A percentile compares a stretch with the other conserved stretches of the same genome.
Conservation (phyloP, 1,140 invertebrate species). For the Zaprionus gabonicus region DNA sequence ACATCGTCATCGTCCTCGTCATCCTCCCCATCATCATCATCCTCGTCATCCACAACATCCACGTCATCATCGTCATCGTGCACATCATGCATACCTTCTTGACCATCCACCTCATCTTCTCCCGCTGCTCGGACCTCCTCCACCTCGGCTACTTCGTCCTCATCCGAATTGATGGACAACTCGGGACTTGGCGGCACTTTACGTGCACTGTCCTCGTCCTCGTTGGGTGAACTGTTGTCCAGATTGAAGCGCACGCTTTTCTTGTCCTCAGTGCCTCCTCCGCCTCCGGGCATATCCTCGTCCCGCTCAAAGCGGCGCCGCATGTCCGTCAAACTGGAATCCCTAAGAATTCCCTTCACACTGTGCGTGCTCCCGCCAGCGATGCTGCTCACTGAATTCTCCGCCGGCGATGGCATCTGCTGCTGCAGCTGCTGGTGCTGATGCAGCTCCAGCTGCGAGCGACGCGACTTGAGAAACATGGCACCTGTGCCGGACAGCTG, state of each 20-base stretch:
- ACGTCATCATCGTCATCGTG: conserved; percentile 35
- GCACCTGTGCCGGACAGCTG: conserved; percentile 85
- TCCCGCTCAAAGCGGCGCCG: conserved; percentile 65
- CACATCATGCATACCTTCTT: not conserved
- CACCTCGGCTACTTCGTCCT: conserved; percentile 33
- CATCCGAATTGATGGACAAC: conserved; percentile 57
- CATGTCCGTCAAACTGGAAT: conserved; percentile 87
- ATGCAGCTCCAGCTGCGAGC: conserved; percentile 49
- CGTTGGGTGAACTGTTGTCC: conserved; percentile 70
- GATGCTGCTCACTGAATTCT: conserved; percentile 7
- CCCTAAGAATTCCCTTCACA: conserved; percentile 89
- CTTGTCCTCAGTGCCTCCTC: conserved; percentile 74
- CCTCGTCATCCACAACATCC: conserved; percentile 11
- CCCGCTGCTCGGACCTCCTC: conserved; percentile 45
- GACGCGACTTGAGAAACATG: conserved; percentile 88
- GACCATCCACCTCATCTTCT: conserved; percentile 20
- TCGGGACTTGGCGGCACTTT: conserved; percentile 49
- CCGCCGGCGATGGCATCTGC: conserved; percentile 5
- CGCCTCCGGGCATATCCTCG: conserved; percentile 12
- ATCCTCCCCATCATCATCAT: conserved; percentile 33
- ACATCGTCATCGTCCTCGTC: conserved; percentile 45
- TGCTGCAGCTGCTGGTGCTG: conserved; percentile 18
- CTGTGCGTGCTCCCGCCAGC: conserved; percentile 42
- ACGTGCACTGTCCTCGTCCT: conserved; percentile 17
- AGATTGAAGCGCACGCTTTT: conserved; percentile 90